Base-by-base conservation (phyloP, 2,797 vertebrate species). In the Sebastes diploproa region DNA sequence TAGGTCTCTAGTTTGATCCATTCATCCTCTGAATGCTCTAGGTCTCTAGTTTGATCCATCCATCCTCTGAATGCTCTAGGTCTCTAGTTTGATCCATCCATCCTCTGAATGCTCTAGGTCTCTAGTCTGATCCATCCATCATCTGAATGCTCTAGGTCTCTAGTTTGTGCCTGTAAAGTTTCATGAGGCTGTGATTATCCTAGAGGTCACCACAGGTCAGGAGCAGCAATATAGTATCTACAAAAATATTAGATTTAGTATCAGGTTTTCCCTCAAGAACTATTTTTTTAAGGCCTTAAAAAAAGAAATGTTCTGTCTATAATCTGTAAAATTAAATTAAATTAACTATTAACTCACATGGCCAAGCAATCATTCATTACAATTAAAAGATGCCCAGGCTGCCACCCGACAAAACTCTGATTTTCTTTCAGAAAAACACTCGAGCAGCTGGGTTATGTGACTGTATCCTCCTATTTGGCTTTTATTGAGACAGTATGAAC, bases 401-500 rank as follows among this genome's bases (percentile, higher is more conserved):
- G 12, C 25, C 59, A 38, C 56, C 18, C 23, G 8, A 32, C 32
- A 32, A 0, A 32, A 32, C 32, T 32, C 8, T 3, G 32, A 32
- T 32, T 32, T 32, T 32, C 32, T 38, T 38, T n/a, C n/a, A 30
- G 11, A 34, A 34, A 74, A 36, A 23, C 25, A 25, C 54, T 61
- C 3, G 7, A 69, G 70, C 80, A 64, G 79, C 75, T 85, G 72
- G 14, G 23, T 73, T 23, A 55, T 68, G 42, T 1, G 55, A 58
- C 82, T 59, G 67, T 50, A 63, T 81, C 79, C 68, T 74, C 70
- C 52, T 23, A 82, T 84, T 70, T 56, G 38, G 59, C 50, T 73
- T 52, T 27, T 52, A 75, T 25, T 23, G 62, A 70, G 73, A 79
- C 77, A 22, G 54, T 22, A 68, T 30, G 2, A 77, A 62, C 75